Conservation (phyloP, 2,888 invertebrate genomes). For the Lithophane semibrunnea region DNA sequence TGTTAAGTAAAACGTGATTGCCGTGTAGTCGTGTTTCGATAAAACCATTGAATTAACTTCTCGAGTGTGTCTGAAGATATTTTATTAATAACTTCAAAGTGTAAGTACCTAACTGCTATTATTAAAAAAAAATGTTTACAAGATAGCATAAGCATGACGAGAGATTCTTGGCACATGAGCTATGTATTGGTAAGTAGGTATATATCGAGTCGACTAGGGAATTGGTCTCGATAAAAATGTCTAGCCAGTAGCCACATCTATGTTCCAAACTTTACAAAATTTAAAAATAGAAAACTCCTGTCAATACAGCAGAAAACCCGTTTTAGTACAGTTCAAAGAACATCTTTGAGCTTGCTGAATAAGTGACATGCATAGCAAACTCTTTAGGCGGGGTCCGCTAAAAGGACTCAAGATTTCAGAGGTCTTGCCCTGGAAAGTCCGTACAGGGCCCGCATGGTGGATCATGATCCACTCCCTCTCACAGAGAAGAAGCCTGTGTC, state of each 20-base stretch:
- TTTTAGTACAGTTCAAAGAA: not conserved
- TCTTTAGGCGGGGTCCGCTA: not conserved
- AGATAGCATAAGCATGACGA: too few relatives aligned
- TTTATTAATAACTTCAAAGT: not conserved
- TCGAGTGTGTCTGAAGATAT: conserved; percentile 7
- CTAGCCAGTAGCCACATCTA: not conserved
- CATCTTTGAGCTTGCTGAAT: not conserved
- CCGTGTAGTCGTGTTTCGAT: not conserved
- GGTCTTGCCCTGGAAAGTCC: not conserved
- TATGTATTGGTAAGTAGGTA: not conserved
- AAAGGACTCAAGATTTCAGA: not conserved
- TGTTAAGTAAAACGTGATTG: conserved; percentile 20
- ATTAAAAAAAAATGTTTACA: too few relatives aligned
- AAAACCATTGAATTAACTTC: conserved; percentile 20
- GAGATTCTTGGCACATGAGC: not conserved
- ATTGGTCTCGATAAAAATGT: not conserved
- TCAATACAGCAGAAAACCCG: not conserved
- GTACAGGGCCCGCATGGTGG: not conserved
- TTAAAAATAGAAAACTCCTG: not conserved
- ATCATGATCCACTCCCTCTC: not conserved
- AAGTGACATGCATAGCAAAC: not conserved
- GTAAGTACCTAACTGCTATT: not conserved
- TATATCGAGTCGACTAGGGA: too few relatives aligned
- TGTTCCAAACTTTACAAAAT: not conserved
- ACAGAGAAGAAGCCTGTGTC: not conserved